Evolutionary conservation across 37 sponge, comb jelly and placozoan species (phyloP), one percentile per base, ranked within the genome.

Genomic region (Axinella damicornis): DNA sequence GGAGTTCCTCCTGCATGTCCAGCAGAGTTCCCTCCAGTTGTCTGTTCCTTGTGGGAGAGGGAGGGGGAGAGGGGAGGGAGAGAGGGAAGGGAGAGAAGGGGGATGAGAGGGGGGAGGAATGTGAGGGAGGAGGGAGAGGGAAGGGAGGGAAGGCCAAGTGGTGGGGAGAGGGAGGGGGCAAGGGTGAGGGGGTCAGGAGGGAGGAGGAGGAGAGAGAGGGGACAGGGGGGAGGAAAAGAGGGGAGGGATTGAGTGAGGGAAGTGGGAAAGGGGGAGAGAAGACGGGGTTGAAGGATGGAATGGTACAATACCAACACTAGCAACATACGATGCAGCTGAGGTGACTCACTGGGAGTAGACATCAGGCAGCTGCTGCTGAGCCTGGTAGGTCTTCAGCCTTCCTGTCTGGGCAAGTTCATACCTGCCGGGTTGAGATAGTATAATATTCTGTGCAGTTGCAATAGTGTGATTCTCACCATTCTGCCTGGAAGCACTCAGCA

Each of bases 401-500:
- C 80, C 83, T 58, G 41, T 78, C 28, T 68, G 58, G 27, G 20
- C 41, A 38, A 90, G 59, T 32, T 77, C 59, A 56, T 94, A 94
- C 90, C 90, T 89, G 69, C 11, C 54, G 55, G 77, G 54, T 9
- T 22, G 6, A 78, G 27, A 78, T 14, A 66, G 34, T 32, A 11
- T 28, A 2, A 30, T 37, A 34, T 34, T 20, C 37, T 11, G 5
- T 46, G 46, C 56, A 71, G 57, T 15, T 76, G n/a, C 40, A 28
- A 22, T 0, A 40, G 24, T 46, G 46, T 46, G 46, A 9, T 46
- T 46, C 68, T 2, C 5, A 87, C 97, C 97, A 98, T 69, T 98
- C 98, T 22, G 83, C 64, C 64, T 98, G 95, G 68, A 98, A 96
- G 59, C 73, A 78, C 28, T 93, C 94, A 67, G 91, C 71, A 0